Evolutionary conservation across 2,113 vertebrate genomes (phyloP), one percentile per base, ranked within the genome.

Genomic region (Lamprotornis superbus): DNA sequence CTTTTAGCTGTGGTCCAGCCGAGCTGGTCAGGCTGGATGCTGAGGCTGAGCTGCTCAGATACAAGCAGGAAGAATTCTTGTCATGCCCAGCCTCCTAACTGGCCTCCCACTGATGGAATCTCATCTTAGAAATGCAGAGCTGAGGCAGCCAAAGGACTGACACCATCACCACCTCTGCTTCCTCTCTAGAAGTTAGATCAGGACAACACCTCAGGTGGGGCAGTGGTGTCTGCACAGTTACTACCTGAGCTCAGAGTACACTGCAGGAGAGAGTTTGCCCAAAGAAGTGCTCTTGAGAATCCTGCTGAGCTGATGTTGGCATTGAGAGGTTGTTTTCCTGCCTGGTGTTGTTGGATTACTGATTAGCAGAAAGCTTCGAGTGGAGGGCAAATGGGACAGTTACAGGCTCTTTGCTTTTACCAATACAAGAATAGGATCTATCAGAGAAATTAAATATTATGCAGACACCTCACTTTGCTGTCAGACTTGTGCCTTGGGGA

Each of bases 51-150:
- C 88, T 83, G 50, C 71, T 90, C 33, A 39, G 59, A 59, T 55
- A 7, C 0, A 10, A 74, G 56, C 85, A 73, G 86, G 13, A 35
- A 39, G 15, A 2, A 2, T 57, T 80, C 53, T 27, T 46, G 53
- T 69, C 0, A 0, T 2, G 1, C 10, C 6, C 27, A 22, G 19
- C 33, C 56, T 86, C 56, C 16, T 24, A 28, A 14, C 0, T 81
- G 68, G 30, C 42, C 37, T 80, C 61, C 37, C 47, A 6, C 25
- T 57, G 70, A 15, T 80, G 64, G 8, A 25, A 7, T 76, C 20
- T 77, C 31, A 7, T 68, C 15, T 77, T 13, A 10, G 49, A 59
- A 83, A 44, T 33, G 39, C 60, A 59, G 69, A 39, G 33, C 46
- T 77, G 68, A 30, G 31, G 10, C 24, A 61, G 1, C 35, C 7